phyloP scores from a whole-genome alignment of 2,888 invertebrate species.

The Galeruca laticollis region DNA sequence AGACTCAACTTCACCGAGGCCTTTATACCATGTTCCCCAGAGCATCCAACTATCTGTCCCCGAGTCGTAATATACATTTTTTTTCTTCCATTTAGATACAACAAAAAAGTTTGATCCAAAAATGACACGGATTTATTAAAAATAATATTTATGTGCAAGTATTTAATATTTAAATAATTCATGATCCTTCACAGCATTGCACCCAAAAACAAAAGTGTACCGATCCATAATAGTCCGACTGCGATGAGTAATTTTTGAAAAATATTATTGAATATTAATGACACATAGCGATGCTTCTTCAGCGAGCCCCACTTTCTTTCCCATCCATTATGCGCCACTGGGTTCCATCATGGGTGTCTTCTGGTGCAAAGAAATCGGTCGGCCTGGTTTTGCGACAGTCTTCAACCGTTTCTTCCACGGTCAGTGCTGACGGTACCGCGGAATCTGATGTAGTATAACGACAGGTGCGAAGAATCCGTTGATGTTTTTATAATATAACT shows the following conservation, averaged over 20 bases:
- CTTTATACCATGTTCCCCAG: too few species aligned
- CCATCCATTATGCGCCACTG: constrained; percentile 32
- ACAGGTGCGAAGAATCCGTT: constrained; percentile 46
- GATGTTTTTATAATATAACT: constrained; percentile 29
- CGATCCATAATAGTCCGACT: constrained; percentile 3
- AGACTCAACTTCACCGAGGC: too few species aligned
- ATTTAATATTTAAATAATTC: not conserved
- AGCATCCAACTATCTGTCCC: too few species aligned
- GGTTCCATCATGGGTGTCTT: constrained; percentile 42
- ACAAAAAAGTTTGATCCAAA: too few species aligned
- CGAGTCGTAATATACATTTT: too few species aligned
- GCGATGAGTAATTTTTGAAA: constrained; percentile 22
- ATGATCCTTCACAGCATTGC: constrained; percentile 3
- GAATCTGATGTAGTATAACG: constrained; percentile 28
- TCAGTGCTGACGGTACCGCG: constrained; percentile 49
- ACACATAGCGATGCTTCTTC: constrained; percentile 27
- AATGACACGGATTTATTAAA: too few species aligned
- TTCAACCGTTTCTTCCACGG: constrained; percentile 47
- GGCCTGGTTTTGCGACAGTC: constrained; percentile 51
- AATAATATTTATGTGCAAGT: too few species aligned
- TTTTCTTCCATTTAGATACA: too few species aligned
- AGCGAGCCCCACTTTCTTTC: constrained; percentile 29
- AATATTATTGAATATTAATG: constrained; percentile 21
- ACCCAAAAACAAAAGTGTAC: constrained; percentile 16
- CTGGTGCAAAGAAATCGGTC: constrained; percentile 51